Conservation (phyloP, 2,888 invertebrate genomes). For the Drosophila koepferae region DNA sequence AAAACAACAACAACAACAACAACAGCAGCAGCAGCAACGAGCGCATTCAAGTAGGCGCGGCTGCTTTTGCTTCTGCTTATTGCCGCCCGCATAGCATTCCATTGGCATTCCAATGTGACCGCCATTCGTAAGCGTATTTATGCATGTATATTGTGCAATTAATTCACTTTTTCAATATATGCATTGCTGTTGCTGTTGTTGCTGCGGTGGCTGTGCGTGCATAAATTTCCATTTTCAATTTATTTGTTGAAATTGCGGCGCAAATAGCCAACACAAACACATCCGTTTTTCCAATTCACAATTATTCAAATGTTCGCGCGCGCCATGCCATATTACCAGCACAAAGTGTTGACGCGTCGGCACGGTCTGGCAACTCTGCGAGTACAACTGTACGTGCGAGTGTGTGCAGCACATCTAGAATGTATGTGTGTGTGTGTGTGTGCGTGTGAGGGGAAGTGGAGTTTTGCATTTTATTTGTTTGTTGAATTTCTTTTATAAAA, state of each 20-base stretch:
- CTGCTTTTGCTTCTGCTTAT: slow-evolving; percentile 26
- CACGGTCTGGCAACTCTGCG: slow-evolving; percentile 57
- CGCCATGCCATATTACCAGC: slow-evolving; percentile 57
- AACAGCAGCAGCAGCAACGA: slow-evolving; percentile 34
- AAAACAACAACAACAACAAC: slow-evolving; percentile 34
- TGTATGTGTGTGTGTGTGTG: slow-evolving; percentile 28
- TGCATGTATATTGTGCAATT: slow-evolving; percentile 73
- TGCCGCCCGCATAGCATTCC: slow-evolving; percentile 67
- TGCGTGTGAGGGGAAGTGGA: slow-evolving; percentile 60
- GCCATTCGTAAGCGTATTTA: slow-evolving; percentile 37
- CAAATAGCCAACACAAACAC: slow-evolving; percentile 38
- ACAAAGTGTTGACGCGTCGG: slow-evolving; percentile 34
- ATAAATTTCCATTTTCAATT: slow-evolving; percentile 61
- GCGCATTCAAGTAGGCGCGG: slow-evolving; percentile 48
- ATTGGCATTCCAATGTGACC: slow-evolving; percentile 72
- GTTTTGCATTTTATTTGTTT: slow-evolving; percentile 41
- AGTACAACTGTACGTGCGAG: slow-evolving; percentile 59
- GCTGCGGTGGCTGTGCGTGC: slow-evolving; percentile 27
- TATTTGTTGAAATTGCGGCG: slow-evolving; percentile 50
- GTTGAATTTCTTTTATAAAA: slow-evolving; percentile 33
- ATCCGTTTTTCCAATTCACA: slow-evolving; percentile 44
- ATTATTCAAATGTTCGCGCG: slow-evolving; percentile 69
- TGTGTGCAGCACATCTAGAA: slow-evolving; percentile 37
- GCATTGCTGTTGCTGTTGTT: slow-evolving; percentile 30
- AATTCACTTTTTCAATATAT: slow-evolving; percentile 73